phyloP scores from a whole-genome alignment of 2,113 vertebrate genomes.

The Orycteropus afer region DNA sequence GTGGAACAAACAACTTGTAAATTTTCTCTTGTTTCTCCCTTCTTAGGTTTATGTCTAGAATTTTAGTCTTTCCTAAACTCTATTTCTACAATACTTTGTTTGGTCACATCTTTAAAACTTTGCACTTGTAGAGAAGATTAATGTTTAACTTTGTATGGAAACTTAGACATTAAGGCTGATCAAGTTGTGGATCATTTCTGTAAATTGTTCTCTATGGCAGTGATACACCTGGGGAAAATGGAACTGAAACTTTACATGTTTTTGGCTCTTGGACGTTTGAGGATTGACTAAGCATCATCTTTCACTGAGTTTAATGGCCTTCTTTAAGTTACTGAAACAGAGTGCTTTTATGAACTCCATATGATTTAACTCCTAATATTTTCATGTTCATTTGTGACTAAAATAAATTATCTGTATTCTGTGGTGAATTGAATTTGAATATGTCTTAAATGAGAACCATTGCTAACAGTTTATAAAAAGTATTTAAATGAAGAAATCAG shows the following conservation, averaged over 20 bases:
- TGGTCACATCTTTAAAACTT: not conserved
- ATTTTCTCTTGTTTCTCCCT: not conserved
- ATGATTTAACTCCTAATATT: not conserved
- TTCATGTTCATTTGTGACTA: constrained; percentile 37
- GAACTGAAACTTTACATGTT: not conserved
- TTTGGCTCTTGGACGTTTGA: not conserved
- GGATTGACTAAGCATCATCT: not conserved
- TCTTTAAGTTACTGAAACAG: constrained; percentile 6
- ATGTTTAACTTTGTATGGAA: not conserved
- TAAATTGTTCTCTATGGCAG: not conserved
- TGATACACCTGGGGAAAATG: not conserved
- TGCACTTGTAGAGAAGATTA: not conserved
- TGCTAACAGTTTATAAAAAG: constrained; percentile 26
- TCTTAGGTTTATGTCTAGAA: not conserved
- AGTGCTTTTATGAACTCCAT: not conserved
- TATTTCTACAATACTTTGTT: not conserved
- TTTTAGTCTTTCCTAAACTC: not conserved
- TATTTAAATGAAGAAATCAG: not conserved
- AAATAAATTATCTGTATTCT: constrained; percentile 7
- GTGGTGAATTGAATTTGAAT: not conserved
- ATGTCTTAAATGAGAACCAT: constrained; percentile 20
- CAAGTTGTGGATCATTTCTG: not conserved
- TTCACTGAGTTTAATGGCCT: not conserved
- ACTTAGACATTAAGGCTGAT: not conserved
- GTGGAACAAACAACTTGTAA: not conserved